Base-by-base conservation (phyloP, 2,113 vertebrate genomes). In the Pterocles burchelli region DNA sequence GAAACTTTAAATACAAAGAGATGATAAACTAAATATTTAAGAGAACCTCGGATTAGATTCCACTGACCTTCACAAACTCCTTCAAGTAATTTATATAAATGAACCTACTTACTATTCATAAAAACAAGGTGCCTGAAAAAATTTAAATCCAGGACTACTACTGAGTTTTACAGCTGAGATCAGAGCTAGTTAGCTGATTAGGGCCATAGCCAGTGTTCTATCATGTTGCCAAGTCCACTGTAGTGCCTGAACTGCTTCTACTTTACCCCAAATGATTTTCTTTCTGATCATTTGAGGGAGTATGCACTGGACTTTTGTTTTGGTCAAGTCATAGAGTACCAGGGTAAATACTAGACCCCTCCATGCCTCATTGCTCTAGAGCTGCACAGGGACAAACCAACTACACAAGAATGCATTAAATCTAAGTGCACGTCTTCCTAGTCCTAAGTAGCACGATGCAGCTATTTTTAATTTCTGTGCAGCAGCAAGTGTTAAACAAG, bases 1-100 rank as follows among this genome's bases (percentile, higher is more conserved):
- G 89, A 97, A 95, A 93, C 85, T 95, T 97, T 88, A 88, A 96
- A 96, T 97, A 96, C 90, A 93, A 94, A 96, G 91, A 90, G 34
- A 68, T 48, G 31, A 86, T 90, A 73, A 91, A 76, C 93, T 96
- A 95, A 97, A 97, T 97, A 97, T 97, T 97, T 95, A 87, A 97
- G 88, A 95, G 73, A 63, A 29, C 24, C 52, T 61, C 41, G n/a
- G 75, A 96, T 96, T 95, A 89, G 94, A 96, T 97, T 91, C 66
- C 79, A 77, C 17, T 89, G 92, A 97, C 41, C 57, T 88, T 95
- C 86, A 73, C 73, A 79, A 88, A 76, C 54, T 82, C 80, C 70
- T 95, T 81, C 4, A 46, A 97, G 43, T 83, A 86, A 91, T 94
- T 96, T 85, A 95, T 85, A 92, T 91, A 90, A 95, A 95, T 77